A percentile compares a stretch with the other conserved stretches of the same genome.
phyloP scores from a whole-genome alignment of 2,113 vertebrate genomes.

The Chiloscyllium plagiosum region DNA sequence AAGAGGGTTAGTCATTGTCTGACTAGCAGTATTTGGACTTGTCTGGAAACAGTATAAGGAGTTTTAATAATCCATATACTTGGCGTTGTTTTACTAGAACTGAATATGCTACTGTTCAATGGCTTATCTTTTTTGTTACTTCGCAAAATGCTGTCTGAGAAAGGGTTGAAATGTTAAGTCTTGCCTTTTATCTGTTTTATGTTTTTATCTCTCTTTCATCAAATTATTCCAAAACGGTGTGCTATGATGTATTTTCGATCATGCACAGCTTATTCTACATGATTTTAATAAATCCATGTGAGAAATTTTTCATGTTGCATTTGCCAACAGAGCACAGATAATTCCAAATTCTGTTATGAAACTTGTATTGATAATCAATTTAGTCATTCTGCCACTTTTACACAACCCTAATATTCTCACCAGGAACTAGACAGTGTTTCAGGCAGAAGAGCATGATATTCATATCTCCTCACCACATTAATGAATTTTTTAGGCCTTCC shows the following conservation, averaged over 20 bases:
- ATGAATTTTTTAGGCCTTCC: not conserved
- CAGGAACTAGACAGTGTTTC: not conserved
- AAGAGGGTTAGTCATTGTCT: not conserved
- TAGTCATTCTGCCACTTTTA: not conserved
- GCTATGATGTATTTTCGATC: not conserved
- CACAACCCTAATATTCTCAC: not conserved
- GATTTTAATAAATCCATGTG: not conserved
- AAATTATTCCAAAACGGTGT: not conserved
- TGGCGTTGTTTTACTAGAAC: not conserved
- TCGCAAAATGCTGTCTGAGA: not conserved
- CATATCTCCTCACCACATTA: not conserved
- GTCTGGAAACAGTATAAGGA: not conserved
- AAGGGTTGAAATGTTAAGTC: not conserved
- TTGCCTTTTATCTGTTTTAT: not conserved
- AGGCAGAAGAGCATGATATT: not conserved
- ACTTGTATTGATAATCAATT: not conserved
- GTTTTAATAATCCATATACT: not conserved
- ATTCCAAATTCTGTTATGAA: not conserved
- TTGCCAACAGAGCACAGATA: not conserved
- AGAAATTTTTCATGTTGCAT: not conserved
- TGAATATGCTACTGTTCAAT: not conserved
- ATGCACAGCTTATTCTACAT: not conserved
- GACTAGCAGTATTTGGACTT: conserved; percentile 10
- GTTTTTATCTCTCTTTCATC: not conserved
- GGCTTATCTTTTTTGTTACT: not conserved